Percentiles rank a stretch among this genome's conserved stretches.
These are phyloP conservation scores for Corydoras sp. DNA, from an alignment of 2,113 vertebrate genomes.

Conservation along the genomic window DNA sequence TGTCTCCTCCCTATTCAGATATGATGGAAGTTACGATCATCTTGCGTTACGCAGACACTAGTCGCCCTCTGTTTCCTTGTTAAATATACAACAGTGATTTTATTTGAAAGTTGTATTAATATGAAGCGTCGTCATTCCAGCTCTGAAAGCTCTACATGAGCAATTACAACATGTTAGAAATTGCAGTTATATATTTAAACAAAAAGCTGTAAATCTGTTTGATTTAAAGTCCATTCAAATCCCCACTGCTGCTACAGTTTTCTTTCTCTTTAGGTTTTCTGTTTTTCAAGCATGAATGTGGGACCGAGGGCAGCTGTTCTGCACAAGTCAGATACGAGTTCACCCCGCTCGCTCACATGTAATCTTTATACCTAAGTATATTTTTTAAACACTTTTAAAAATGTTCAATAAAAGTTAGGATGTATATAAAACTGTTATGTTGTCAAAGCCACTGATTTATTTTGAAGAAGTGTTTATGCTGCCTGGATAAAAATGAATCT, in stretches of 20 bases:
- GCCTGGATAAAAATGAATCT: no score
- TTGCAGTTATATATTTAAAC: neutral
- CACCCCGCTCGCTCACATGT: no score
- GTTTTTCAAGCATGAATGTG: slow-evolving; percentile 20
- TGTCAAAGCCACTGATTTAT: neutral
- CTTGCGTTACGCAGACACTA: neutral
- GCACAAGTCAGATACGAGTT: slow-evolving; percentile 8
- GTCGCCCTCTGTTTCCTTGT: neutral
- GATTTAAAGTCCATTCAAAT: slow-evolving; percentile 16
- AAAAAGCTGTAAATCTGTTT: slow-evolving; percentile 9
- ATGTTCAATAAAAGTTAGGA: slow-evolving; percentile 32
- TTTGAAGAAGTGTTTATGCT: no score
- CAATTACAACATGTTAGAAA: no score
- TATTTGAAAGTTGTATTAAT: no score
- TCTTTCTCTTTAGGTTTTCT: slow-evolving; percentile 11
- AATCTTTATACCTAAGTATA: slow-evolving; percentile 45
- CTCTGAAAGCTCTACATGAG: neutral
- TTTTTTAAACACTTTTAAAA: slow-evolving; percentile 47
- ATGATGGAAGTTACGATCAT: slow-evolving; percentile 13
- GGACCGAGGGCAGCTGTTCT: slow-evolving; percentile 7
- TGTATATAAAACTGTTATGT: slow-evolving; percentile 21
- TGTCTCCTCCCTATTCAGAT: neutral
- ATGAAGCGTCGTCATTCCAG: neutral
- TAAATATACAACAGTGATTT: neutral
- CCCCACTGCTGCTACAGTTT: slow-evolving; percentile 19